A percentile compares a stretch with the other conserved stretches of the same genome.
phyloP scores from a whole-genome alignment of 1,140 invertebrate species.

The Musca domestica region DNA sequence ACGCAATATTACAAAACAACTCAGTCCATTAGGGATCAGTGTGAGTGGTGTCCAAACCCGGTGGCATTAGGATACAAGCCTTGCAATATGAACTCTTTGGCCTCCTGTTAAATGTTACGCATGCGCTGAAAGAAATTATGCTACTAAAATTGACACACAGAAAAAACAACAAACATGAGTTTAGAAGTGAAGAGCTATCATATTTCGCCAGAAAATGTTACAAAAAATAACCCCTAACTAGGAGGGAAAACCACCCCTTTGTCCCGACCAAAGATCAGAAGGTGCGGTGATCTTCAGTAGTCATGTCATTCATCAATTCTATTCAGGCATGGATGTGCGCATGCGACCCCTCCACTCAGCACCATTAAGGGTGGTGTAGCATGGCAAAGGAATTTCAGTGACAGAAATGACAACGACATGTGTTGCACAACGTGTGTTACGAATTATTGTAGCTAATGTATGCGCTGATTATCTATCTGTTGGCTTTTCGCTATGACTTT shows the following conservation, averaged over 20 bases:
- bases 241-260: constrained; percentile 2
- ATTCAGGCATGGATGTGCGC: not conserved
- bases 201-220: not conserved
- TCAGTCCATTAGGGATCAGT: too few species aligned
- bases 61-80: too few species aligned
- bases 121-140: not conserved
- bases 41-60: too few species aligned
- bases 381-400: not conserved
- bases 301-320: constrained; percentile 14
- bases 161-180: constrained; percentile 9
- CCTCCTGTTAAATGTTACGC: constrained; percentile 6
- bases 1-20: too few species aligned
- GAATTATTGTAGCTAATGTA: not conserved
- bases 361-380: not conserved
- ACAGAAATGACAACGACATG: not conserved
- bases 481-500: constrained; percentile 7
- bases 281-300: not conserved
- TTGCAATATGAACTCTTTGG: constrained; percentile 1
- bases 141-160: too few species aligned
- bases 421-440: not conserved
- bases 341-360: too few species aligned
- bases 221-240: constrained; percentile 4
- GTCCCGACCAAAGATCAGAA: too few species aligned
- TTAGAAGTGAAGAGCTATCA: not conserved
- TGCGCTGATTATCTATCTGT: not conserved